Conservation (phyloP, 2,888 invertebrate genomes). For the Amphipyra berbera region DNA sequence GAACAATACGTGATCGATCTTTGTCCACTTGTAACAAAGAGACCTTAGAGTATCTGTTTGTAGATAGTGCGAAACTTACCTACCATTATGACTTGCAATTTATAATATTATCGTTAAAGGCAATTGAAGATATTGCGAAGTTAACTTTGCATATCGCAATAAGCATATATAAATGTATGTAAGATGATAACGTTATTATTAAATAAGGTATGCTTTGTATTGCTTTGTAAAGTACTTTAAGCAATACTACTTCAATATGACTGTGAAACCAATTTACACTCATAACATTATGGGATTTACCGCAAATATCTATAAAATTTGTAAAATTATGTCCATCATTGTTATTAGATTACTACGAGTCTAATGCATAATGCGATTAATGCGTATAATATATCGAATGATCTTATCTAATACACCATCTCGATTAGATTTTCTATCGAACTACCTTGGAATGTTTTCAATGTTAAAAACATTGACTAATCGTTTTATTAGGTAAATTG, state of each 20-base stretch:
- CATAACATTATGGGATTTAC: slow-evolving; percentile 33
- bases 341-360: slow-evolving; percentile 6
- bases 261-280: slow-evolving; percentile 32
- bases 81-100: background rate
- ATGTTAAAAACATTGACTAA: too few relatives aligned
- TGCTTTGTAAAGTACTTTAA: slow-evolving; percentile 28
- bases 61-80: background rate
- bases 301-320: slow-evolving; percentile 22
- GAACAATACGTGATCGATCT: background rate
- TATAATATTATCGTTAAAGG: slow-evolving; percentile 2
- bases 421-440: too few relatives aligned
- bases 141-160: slow-evolving; percentile 18
- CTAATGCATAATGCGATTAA: background rate
- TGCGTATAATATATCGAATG: slow-evolving; percentile 3
- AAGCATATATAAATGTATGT: slow-evolving; percentile 37
- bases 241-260: slow-evolving; percentile 35
- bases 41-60: background rate
- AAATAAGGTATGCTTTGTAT: slow-evolving; percentile 36
- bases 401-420: slow-evolving; percentile 1
- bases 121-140: slow-evolving; percentile 6
- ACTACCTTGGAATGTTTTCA: too few relatives aligned
- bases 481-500: too few relatives aligned
- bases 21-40: background rate
- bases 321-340: slow-evolving; percentile 19
- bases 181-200: slow-evolving; percentile 36